Conservation (phyloP, 1,140 invertebrate genomes). For the Hyles vespertilio region DNA sequence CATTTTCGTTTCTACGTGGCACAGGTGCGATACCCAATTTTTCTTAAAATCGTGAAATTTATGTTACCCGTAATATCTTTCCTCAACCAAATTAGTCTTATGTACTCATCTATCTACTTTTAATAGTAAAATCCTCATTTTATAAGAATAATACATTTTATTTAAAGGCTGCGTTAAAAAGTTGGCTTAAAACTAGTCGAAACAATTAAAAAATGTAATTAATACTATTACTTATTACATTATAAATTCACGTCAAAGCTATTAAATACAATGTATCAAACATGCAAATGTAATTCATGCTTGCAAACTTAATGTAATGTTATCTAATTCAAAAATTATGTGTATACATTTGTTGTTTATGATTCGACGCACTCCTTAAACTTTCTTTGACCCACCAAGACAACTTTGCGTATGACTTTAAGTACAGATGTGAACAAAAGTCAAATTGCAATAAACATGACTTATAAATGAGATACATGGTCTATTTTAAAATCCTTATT, state of each 20-base stretch:
- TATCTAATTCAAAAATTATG: too few species aligned
- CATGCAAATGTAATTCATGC: too few species aligned
- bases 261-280: too few species aligned
- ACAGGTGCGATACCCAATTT: constrained; percentile 50
- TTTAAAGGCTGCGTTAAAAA: too few species aligned
- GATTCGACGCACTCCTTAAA: not conserved
- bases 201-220: too few species aligned
- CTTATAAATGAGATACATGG: not conserved
- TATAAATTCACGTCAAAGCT: too few species aligned
- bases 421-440: not conserved
- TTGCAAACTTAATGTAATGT: too few species aligned
- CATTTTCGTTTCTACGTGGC: constrained; percentile 49
- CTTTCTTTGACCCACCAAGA: constrained; percentile 8
- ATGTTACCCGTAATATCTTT: constrained; percentile 32
- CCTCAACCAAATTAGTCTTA: constrained; percentile 25
- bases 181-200: too few species aligned
- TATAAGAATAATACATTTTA: too few species aligned
- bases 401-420: constrained; percentile 4
- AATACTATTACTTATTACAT: too few species aligned
- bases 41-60: constrained; percentile 48
- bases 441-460: not conserved
- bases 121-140: too few species aligned
- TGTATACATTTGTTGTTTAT: too few species aligned
- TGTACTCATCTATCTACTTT: not conserved
- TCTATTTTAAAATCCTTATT: not conserved